These are phyloP conservation scores for Stegana nigrithorax DNA, from an alignment of 2,888 invertebrate genomes.

Conservation along the genomic window DNA sequence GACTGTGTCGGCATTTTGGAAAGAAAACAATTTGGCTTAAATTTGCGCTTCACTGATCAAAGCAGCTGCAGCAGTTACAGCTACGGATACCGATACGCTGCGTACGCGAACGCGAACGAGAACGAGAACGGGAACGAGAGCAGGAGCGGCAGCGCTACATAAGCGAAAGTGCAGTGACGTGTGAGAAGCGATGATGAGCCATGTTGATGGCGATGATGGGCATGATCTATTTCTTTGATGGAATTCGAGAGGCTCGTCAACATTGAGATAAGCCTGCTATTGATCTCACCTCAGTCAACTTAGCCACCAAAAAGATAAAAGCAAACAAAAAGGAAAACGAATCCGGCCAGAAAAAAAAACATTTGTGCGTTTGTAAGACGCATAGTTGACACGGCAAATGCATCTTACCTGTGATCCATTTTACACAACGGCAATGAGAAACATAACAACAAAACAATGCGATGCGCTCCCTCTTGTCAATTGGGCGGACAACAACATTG, in stretches of 20 bases:
- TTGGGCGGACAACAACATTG: constrained; percentile 65
- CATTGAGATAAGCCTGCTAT: constrained; percentile 60
- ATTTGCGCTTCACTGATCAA: constrained; percentile 64
- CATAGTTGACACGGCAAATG: not conserved
- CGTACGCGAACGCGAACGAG: constrained; percentile 25
- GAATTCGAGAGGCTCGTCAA: constrained; percentile 34
- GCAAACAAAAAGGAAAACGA: no score
- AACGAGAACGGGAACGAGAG: constrained; percentile 24
- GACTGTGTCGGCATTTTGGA: constrained; percentile 35
- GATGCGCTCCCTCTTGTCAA: constrained; percentile 41
- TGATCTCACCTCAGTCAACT: constrained; percentile 59
- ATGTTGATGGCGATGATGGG: constrained; percentile 22
- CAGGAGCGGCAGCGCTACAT: constrained; percentile 21
- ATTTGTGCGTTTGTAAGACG: not conserved
- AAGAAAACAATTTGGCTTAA: constrained; percentile 63
- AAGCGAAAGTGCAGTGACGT: constrained; percentile 56
- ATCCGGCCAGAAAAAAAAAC: constrained; percentile 9
- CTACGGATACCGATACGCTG: constrained; percentile 33
- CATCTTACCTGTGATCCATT: constrained; percentile 54
- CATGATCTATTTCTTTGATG: constrained; percentile 18
- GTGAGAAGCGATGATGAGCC: constrained; percentile 35
- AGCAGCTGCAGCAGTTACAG: constrained; percentile 44
- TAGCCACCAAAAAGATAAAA: no score
- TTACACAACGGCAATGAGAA: no score
- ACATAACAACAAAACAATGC: no score